These are phyloP conservation scores for Xestoiulus laeticollis DNA, from an alignment of 2,888 invertebrate genomes.

Conservation along the genomic window DNA sequence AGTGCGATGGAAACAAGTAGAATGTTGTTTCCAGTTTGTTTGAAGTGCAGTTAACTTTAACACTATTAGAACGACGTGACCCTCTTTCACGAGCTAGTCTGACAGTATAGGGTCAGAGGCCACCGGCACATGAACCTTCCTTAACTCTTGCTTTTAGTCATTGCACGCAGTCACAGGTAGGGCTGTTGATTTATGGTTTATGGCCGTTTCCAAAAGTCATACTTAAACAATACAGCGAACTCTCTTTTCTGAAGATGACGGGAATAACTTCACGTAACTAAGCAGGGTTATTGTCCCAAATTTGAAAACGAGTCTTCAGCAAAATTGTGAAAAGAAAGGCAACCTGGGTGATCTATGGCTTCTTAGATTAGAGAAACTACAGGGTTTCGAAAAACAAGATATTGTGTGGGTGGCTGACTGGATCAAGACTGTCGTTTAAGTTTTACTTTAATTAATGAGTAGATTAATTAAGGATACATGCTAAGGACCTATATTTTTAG, in stretches of 20 bases:
- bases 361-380: not conserved
- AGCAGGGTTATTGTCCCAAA: slow-evolving; percentile 39
- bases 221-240: not conserved
- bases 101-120: slow-evolving; percentile 25
- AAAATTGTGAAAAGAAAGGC: slow-evolving; percentile 23
- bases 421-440: not conserved
- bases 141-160: slow-evolving; percentile 39
- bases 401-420: not conserved
- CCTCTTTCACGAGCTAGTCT: not conserved
- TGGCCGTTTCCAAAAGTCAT: slow-evolving; percentile 31
- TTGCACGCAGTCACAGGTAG: slow-evolving; percentile 18
- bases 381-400: not conserved
- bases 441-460: not conserved
- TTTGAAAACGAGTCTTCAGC: not conserved
- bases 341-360: not conserved
- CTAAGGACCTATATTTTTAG: not conserved
- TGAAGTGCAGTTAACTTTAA: slow-evolving; percentile 39
- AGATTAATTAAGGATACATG: not conserved
- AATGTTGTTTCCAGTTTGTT: slow-evolving; percentile 5
- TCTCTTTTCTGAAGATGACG: not conserved
- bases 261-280: slow-evolving; percentile 11
- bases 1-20: not conserved
- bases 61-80: slow-evolving; percentile 18
- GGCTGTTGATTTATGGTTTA: slow-evolving; percentile 41
- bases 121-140: slow-evolving; percentile 39